Percentiles rank a stretch among this genome's conserved stretches.
These are phyloP conservation scores for Pollenia angustigena DNA, from an alignment of 2,888 invertebrate species.

Conservation along the genomic window DNA sequence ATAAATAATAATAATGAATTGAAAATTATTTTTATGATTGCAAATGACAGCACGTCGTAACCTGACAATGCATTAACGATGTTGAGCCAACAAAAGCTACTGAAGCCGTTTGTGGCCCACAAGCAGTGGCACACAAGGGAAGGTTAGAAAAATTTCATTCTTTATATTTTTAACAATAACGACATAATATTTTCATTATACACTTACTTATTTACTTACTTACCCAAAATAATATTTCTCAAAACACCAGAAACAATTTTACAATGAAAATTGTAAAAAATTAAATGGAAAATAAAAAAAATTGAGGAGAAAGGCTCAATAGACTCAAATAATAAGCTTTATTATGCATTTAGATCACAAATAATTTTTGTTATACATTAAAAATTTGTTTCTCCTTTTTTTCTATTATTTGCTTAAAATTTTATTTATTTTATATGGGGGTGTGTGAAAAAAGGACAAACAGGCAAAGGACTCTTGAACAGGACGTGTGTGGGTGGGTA, in stretches of 20 bases:
- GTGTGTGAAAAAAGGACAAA: not conserved
- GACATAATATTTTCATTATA: constrained; percentile 27
- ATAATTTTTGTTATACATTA: constrained; percentile 53
- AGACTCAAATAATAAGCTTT: constrained; percentile 41
- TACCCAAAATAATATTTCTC: constrained; percentile 1
- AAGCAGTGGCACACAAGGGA: not conserved
- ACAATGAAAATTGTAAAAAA: constrained; percentile 19
- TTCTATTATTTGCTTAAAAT: not conserved
- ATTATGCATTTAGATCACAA: constrained; percentile 59
- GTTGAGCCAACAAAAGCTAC: constrained; percentile 5
- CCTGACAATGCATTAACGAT: constrained; percentile 62
- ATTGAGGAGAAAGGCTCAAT: constrained; percentile 16
- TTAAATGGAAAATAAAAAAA: not conserved
- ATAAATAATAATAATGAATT: not conserved
- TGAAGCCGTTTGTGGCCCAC: not conserved
- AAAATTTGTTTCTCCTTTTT: not conserved
- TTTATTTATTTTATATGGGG: not conserved
- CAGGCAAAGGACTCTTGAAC: constrained; percentile 16
- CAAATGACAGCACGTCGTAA: constrained; percentile 55
- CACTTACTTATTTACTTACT: not conserved
- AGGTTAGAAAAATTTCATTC: constrained; percentile 4
- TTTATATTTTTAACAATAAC: constrained; percentile 26
- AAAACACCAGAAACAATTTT: constrained; percentile 7
- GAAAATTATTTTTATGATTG: constrained; percentile 56
- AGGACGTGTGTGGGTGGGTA: not conserved